phyloP scores from a whole-genome alignment of 2,888 invertebrate species.

The Idaea biselata region DNA sequence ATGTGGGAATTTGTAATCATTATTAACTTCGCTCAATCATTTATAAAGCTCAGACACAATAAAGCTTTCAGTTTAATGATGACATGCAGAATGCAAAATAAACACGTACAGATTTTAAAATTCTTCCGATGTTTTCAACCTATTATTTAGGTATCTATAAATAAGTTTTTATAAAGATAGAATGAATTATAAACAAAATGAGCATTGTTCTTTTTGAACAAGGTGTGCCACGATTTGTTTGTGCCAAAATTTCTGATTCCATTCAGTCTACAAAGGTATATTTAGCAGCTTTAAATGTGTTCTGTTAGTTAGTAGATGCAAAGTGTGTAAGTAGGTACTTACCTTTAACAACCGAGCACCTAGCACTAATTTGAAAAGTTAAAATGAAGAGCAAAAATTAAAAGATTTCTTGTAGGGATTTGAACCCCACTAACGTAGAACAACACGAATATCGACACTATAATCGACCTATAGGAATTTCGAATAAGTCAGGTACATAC shows the following conservation, averaged over 20 bases:
- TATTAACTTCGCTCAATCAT: slow-evolving; percentile 9
- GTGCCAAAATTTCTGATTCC: neutral
- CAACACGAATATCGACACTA: too few relatives aligned
- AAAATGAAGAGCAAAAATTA: too few relatives aligned
- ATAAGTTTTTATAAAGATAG: neutral
- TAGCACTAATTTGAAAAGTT: too few relatives aligned
- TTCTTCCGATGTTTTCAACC: neutral
- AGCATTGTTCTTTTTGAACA: neutral
- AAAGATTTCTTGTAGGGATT: too few relatives aligned
- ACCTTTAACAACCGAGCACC: too few relatives aligned
- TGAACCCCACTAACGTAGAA: too few relatives aligned
- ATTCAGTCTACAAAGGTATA: neutral
- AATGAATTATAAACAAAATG: neutral
- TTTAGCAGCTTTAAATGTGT: too few relatives aligned
- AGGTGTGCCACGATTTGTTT: neutral
- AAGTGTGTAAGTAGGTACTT: too few relatives aligned
- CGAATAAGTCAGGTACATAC: too few relatives aligned
- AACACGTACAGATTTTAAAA: neutral
- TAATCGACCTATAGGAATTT: too few relatives aligned
- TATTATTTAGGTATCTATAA: neutral
- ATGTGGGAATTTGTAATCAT: neutral
- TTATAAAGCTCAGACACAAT: neutral
- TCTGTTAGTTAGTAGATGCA: too few relatives aligned
- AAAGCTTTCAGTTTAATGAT: neutral
- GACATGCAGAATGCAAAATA: slow-evolving; percentile 3